Conservation (phyloP, 2,888 invertebrate species). For the Drosophila quinaria region DNA sequence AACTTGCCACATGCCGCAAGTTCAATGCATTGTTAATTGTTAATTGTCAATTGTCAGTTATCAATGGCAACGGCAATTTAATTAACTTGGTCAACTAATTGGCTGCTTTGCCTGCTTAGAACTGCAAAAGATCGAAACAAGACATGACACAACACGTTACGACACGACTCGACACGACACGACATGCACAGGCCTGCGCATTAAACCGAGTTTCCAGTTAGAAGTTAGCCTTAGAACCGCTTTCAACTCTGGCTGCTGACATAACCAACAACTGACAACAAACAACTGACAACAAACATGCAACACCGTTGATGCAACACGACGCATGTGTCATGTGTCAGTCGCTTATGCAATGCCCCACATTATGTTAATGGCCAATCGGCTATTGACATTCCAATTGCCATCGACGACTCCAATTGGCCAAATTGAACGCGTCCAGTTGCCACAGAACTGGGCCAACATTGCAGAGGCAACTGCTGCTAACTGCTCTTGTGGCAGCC, state of each 20-base stretch:
- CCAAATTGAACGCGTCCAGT: conserved; percentile 19
- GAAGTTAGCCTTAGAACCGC: conserved; percentile 29
- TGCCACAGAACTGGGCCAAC: conserved; percentile 50
- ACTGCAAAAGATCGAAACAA: neutral
- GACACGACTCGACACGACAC: neutral
- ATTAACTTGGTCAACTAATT: conserved; percentile 36
- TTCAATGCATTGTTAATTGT: conserved; percentile 47
- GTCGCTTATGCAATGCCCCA: conserved; percentile 40
- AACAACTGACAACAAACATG: neutral
- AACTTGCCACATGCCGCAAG: conserved; percentile 33
- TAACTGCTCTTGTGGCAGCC: conserved; percentile 25
- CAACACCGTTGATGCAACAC: conserved; percentile 44
- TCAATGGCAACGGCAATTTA: conserved; percentile 40
- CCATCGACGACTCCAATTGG: conserved; percentile 1
- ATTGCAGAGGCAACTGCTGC: conserved; percentile 24
- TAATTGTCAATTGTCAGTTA: conserved; percentile 28
- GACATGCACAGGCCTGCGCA: conserved; percentile 1
- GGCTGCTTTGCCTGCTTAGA: neutral
- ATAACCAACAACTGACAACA: conserved; percentile 26
- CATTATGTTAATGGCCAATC: conserved; percentile 54
- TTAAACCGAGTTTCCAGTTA: neutral
- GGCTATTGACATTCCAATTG: conserved; percentile 37
- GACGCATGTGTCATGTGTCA: conserved; percentile 16
- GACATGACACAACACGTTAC: neutral
- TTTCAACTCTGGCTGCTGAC: conserved; percentile 28